phyloP scores from a whole-genome alignment of 2,797 vertebrate species.

The Rhinogobio ventralis region DNA sequence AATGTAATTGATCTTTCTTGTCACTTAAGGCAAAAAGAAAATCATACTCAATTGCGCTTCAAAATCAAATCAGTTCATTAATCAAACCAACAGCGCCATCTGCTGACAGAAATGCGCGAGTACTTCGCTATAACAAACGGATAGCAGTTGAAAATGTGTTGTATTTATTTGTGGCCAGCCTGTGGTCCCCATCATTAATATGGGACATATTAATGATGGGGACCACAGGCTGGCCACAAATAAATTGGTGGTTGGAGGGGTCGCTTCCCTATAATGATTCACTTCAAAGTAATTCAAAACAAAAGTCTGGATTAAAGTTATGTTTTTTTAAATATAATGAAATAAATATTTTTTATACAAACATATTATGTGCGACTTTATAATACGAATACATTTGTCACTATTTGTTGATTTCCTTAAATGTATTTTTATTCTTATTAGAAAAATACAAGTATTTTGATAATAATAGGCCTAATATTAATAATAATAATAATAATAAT shows the following conservation, averaged over 20 bases:
- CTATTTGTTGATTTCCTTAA: not conserved
- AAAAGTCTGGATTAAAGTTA: not conserved
- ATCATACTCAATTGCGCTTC: not conserved
- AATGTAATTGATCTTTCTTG: not conserved
- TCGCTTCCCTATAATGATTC: not conserved
- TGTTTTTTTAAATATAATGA: not conserved
- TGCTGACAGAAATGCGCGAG: not conserved
- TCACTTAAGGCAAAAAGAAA: not conserved
- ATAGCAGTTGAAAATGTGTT: not conserved
- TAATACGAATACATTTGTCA: not conserved
- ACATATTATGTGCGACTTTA: not conserved
- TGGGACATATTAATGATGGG: not conserved
- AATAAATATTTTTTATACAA: not conserved
- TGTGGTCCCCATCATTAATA: no score
- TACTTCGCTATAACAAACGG: not conserved
- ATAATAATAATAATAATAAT: not conserved
- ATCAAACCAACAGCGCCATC: conserved; percentile 14
- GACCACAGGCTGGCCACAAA: no score
- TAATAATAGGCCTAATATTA: not conserved
- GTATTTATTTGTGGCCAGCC: not conserved
- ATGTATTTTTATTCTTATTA: not conserved
- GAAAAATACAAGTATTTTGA: not conserved
- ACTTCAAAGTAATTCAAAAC: not conserved
- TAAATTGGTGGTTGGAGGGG: no score
- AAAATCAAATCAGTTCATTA: not conserved